Conservation (phyloP, 2,888 invertebrate species). For the Polymixis lichenea region DNA sequence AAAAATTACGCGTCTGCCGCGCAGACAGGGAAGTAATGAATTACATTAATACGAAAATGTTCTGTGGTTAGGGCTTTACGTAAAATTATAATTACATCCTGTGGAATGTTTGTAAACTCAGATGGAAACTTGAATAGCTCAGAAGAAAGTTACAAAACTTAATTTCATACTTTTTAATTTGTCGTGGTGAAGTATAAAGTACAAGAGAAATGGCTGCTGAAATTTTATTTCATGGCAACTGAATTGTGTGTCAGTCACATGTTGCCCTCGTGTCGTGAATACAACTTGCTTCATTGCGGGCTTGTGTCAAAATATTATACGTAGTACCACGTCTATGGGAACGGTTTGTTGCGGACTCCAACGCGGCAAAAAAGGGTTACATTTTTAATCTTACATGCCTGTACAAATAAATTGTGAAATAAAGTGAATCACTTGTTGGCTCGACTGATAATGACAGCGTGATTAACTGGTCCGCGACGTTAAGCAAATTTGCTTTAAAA, state of each 20-base stretch:
- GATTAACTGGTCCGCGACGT: conserved; percentile 9
- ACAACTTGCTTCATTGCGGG: conserved; percentile 60
- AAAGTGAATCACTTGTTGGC: conserved; percentile 25
- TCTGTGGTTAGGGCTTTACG: conserved; percentile 42
- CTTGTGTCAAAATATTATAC: conserved; percentile 44
- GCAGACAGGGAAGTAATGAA: conserved; percentile 51
- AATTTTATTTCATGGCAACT: conserved; percentile 66
- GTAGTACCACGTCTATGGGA: conserved; percentile 19
- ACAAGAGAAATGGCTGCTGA: conserved; percentile 61
- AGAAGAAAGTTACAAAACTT: conserved; percentile 64
- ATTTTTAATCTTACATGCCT: conserved; percentile 51
- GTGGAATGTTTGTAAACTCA: conserved; percentile 53
- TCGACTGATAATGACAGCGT: conserved; percentile 37
- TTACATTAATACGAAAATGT: conserved; percentile 58
- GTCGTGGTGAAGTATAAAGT: conserved; percentile 49
- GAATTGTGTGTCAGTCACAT: conserved; percentile 62
- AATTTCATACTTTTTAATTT: conserved; percentile 70
- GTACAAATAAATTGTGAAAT: conserved; percentile 36
- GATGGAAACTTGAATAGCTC: conserved; percentile 45
- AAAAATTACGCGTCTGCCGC: conserved; percentile 46
- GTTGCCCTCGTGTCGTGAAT: conserved; percentile 60
- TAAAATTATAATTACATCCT: conserved; percentile 59
- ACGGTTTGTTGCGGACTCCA: conserved; percentile 23
- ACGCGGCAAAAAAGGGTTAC: conserved; percentile 35
- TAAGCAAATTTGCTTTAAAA: conserved; percentile 27